Evolutionary conservation across 2,888 invertebrate genomes (phyloP), one percentile per base, ranked within the genome.

Genomic region (Aspidiotus destructor): DNA sequence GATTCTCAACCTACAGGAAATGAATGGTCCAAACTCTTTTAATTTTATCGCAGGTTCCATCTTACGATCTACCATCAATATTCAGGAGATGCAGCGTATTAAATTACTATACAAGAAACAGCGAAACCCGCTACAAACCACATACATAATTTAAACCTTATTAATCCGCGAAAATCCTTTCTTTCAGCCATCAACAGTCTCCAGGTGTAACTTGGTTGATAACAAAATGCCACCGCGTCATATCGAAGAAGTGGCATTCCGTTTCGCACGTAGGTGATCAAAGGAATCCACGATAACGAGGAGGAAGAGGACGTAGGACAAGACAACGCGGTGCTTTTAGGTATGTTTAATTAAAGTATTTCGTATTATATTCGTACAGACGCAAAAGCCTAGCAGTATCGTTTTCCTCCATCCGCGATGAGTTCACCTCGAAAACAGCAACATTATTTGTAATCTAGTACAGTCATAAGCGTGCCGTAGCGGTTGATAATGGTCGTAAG

Each of bases 381-480:
- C 48, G 48, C 10, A 13, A 48, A 13, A 48, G 11, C 48, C 48
- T 48, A 11, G 11, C 48, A 48, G 11, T n/a, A n/a, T n/a, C 48
- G 48, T n/a, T 28, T 6, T n/a, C 48, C 48, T 48, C 48, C 48
- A 48, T n/a, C 48, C n/a, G 48, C 11, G n/a, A 48, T 48, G 48
- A n/a, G n/a, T 11, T n/a, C 48, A 48, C 48, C 48, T 48, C 48
- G 48, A 48, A 48, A 48, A 48, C 48, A 2, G 48, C n/a, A 48
- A 48, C n/a, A 48, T 48, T n/a, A 48, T 48, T 48, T 48, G 48
- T 48, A 48, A 48, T 48, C 48, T 11, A 48, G 48, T n/a, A n/a
- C n/a, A n/a, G n/a, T 28, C 28, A 5, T n/a, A n/a, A n/a, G 48
- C 48, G 48, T n/a, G 48, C 48, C 28, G 28, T 28, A 28, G 28